These are phyloP conservation scores for Drosophila flavopinicola DNA, from an alignment of 2,888 invertebrate genomes.

Conservation along the genomic window DNA sequence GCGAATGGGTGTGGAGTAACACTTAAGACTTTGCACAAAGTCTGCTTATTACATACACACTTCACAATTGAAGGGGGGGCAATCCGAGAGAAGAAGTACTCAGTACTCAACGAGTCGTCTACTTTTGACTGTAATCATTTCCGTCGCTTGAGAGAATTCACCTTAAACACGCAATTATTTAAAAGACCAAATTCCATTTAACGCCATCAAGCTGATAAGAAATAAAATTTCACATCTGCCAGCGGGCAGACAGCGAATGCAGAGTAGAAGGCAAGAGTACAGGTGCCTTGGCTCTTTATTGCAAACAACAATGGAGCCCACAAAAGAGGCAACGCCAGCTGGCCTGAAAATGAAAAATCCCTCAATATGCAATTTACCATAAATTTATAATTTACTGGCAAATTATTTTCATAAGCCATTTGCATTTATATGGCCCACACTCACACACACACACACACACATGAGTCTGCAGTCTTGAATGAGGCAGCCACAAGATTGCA, in stretches of 20 bases:
- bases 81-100: background rate
- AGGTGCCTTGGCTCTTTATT: slow-evolving; percentile 32
- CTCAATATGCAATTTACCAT: slow-evolving; percentile 80
- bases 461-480: slow-evolving; percentile 17
- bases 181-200: slow-evolving; percentile 64
- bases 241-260: slow-evolving; percentile 20
- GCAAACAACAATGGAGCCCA: slow-evolving; percentile 42
- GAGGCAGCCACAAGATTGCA: background rate
- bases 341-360: slow-evolving; percentile 58
- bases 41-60: slow-evolving; percentile 25
- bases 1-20: slow-evolving; percentile 1
- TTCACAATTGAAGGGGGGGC: background rate
- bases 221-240: slow-evolving; percentile 50
- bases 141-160: slow-evolving; percentile 45
- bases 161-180: slow-evolving; percentile 74
- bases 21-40: slow-evolving; percentile 57
- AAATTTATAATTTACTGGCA: slow-evolving; percentile 78
- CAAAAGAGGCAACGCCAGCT: slow-evolving; percentile 46
- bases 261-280: slow-evolving; percentile 3
- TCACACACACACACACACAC: slow-evolving; percentile 3
- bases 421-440: slow-evolving; percentile 66
- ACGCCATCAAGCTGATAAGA: slow-evolving; percentile 68
- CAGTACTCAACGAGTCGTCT: slow-evolving; percentile 17
- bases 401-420: slow-evolving; percentile 80
- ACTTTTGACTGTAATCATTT: slow-evolving; percentile 55